Evolutionary conservation across 2,888 invertebrate genomes (phyloP), one percentile per base, ranked within the genome.

Genomic region (Drosophila colorata): DNA sequence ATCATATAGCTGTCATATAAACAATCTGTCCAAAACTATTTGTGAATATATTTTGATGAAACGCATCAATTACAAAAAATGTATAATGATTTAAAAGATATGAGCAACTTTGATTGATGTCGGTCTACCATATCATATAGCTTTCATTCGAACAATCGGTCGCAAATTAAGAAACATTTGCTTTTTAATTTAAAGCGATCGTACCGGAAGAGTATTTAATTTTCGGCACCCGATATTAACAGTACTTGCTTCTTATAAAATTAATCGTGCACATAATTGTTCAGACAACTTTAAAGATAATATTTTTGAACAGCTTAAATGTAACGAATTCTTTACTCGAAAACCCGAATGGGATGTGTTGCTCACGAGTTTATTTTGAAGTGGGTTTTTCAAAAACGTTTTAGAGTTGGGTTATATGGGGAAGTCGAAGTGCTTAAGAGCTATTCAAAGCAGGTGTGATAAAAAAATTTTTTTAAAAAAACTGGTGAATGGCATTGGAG

Each of bases 401-500:
- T 37, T 33, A 2, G 35, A 47, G 18, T 20, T 18, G 18, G 16
- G 38, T 28, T 28, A 3, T 28, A 9, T 28, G 4, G n/a, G 53
- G 18, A 52, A 43, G 1, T 43, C 66, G 28, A 55, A 67, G 51
- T 69, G 67, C 67, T 61, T 65, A 51, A 52, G 44, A 48, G 57
- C 37, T 43, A 70, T 71, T 71, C 71, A 76, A 88, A 77, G 71
- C 83, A 87, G 77, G 77, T 85, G 85, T 69, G 84, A 80, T 88
- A 87, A 86, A 78, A 20, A 18, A n/a, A 41, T 37, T 28, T 13
- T 41, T 60, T 63, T 55, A 28, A 18, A 60, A 69, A 63, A 79
- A 61, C 69, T 75, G 57, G 38, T 60, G 48, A 55, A 52, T 64
- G 51, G 73, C 69, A 66, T 72, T 80, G 76, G 66, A 49, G 48